A percentile compares a stretch with the other conserved stretches of the same genome.
Evolutionary conservation across 1,140 invertebrate genomes (phyloP).

Genomic region (Heliconius hermathena): DNA sequence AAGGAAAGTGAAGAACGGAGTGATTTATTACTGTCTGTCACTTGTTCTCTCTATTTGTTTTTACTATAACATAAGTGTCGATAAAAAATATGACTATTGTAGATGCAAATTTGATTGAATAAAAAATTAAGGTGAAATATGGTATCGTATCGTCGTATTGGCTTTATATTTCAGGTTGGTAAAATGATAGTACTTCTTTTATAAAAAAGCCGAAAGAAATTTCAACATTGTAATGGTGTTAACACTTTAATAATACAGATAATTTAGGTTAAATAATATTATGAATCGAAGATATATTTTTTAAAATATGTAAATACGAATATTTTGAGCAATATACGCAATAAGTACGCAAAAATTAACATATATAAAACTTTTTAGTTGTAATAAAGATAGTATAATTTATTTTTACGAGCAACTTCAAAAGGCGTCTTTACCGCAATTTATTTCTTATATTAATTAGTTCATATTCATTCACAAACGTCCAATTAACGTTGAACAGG

Average conservation of each 20-base stretch:
- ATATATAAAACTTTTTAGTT: not conserved
- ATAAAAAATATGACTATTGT: no score
- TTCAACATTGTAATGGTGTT: no score
- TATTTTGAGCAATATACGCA: not conserved
- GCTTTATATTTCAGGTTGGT: no score
- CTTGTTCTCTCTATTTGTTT: no score
- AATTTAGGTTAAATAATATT: not conserved
- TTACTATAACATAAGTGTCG: no score
- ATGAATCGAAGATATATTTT: not conserved
- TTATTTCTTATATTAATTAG: constrained; percentile 34
- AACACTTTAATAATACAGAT: not conserved
- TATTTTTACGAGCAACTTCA: constrained; percentile 23
- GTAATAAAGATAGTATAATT: constrained; percentile 11
- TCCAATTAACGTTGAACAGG: constrained; percentile 56
- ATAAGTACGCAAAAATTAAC: not conserved
- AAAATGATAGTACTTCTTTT: no score
- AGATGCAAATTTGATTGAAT: no score
- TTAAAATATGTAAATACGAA: not conserved
- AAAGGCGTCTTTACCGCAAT: constrained; percentile 27
- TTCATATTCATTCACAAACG: constrained; percentile 43
- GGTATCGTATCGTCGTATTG: no score
- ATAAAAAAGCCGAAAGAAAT: no score
- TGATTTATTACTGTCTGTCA: no score
- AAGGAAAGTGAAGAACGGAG: no score
- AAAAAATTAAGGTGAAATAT: no score